Evolutionary conservation across 1,140 invertebrate species (phyloP).

Genomic region (Gryon sp.): DNA sequence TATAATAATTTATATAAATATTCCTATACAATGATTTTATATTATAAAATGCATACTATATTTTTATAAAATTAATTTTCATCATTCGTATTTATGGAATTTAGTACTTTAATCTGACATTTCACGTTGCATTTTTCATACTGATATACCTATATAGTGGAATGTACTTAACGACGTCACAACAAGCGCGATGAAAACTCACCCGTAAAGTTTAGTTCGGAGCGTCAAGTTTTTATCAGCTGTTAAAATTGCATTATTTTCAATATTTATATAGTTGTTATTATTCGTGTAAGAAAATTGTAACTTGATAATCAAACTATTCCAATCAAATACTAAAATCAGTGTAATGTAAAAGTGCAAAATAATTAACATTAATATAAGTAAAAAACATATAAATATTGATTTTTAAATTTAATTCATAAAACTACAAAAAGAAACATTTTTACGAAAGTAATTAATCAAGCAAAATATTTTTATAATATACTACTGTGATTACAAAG

Average conservation of each 20-base stretch:
- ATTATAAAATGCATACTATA: too few relatives aligned
- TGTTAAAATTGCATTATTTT: conserved; percentile 26
- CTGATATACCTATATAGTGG: not conserved
- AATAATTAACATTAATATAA: not conserved
- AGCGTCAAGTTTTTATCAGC: conserved; percentile 37
- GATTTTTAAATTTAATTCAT: conserved; percentile 2
- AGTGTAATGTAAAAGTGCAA: conserved; percentile 1
- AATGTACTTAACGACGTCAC: conserved; percentile 15
- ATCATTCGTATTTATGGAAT: too few relatives aligned
- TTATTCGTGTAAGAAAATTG: not conserved
- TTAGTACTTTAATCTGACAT: too few relatives aligned
- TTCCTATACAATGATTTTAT: too few relatives aligned
- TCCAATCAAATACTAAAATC: conserved; percentile 2
- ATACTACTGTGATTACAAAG: too few relatives aligned
- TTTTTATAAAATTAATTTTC: too few relatives aligned
- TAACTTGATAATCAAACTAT: not conserved
- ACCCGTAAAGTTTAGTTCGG: conserved; percentile 9
- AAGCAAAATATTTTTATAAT: not conserved
- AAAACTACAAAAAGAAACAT: too few relatives aligned
- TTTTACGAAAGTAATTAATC: too few relatives aligned
- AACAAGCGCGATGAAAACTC: conserved; percentile 3
- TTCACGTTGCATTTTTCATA: too few relatives aligned
- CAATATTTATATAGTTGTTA: conserved; percentile 9
- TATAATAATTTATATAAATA: too few relatives aligned
- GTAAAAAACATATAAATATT: not conserved